Conservation (phyloP, 2,113 vertebrate species). For the Salvelinus alpinus region DNA sequence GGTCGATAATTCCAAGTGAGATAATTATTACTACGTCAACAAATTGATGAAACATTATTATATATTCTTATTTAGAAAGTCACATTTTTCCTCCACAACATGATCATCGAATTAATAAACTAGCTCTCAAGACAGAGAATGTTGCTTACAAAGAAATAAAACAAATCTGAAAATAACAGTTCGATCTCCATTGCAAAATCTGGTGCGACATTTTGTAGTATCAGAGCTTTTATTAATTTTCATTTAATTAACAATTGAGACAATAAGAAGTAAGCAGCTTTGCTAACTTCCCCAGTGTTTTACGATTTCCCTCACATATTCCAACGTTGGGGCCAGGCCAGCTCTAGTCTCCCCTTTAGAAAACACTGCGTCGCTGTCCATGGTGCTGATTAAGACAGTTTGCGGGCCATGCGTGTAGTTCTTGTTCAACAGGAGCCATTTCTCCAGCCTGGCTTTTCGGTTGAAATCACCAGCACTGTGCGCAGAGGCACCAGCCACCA, state of each 20-base stretch:
- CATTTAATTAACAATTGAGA: neutral
- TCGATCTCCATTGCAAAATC: no score
- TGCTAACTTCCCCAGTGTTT: neutral
- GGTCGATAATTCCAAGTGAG: no score
- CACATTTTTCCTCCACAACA: no score
- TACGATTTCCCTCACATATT: neutral
- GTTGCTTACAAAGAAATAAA: no score
- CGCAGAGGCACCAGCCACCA: no score
- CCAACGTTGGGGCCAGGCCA: neutral
- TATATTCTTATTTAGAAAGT: no score
- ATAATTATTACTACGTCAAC: no score
- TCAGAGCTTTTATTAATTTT: neutral
- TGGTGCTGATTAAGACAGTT: constrained; percentile 26
- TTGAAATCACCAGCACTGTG: neutral
- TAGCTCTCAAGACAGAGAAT: no score
- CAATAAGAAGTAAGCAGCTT: neutral
- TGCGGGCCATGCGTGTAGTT: neutral
- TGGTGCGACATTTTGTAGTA: no score
- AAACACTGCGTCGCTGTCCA: constrained; percentile 33
- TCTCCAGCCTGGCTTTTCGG: neutral
- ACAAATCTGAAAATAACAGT: no score
- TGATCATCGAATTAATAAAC: no score
- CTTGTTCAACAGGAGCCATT: neutral
- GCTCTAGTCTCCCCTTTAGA: neutral
- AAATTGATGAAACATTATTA: no score